These are phyloP conservation scores for Mythimna impura DNA, from an alignment of 2,888 invertebrate genomes.

Conservation along the genomic window DNA sequence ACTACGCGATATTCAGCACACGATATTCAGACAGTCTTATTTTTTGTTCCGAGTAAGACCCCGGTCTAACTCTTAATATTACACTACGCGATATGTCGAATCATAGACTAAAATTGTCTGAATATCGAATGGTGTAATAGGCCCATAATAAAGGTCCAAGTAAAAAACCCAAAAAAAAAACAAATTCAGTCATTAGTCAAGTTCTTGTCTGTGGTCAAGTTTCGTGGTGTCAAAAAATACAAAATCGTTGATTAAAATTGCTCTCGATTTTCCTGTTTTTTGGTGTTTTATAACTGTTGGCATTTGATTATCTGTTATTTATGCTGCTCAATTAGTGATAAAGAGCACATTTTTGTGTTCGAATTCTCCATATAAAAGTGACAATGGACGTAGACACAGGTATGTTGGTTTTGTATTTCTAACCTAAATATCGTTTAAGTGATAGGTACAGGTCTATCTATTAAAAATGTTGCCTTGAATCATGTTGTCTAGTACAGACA, in stretches of 20 bases:
- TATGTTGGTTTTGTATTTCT: slow-evolving; percentile 64
- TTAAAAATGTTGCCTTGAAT: neutral
- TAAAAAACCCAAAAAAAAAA: too few species aligned
- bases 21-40: too few species aligned
- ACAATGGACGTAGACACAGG: slow-evolving; percentile 86
- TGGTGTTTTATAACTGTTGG: slow-evolving; percentile 18
- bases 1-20: too few species aligned
- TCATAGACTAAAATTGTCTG: too few species aligned
- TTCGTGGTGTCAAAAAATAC: neutral
- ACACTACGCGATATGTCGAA: too few species aligned
- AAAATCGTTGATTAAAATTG: neutral
- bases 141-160: too few species aligned
- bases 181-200: too few species aligned
- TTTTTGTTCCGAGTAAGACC: too few species aligned
- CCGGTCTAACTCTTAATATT: too few species aligned
- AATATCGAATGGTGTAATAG: too few species aligned
- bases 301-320: slow-evolving; percentile 12
- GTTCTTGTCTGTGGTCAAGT: neutral
- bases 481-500: neutral
- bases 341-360: slow-evolving; percentile 61
- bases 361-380: slow-evolving; percentile 8
- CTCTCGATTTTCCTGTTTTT: neutral
- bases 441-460: neutral
- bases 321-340: slow-evolving; percentile 52
- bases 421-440: slow-evolving; percentile 66